Evolutionary conservation across 1,140 invertebrate species (phyloP).

Genomic region (Conus ventricosus): DNA sequence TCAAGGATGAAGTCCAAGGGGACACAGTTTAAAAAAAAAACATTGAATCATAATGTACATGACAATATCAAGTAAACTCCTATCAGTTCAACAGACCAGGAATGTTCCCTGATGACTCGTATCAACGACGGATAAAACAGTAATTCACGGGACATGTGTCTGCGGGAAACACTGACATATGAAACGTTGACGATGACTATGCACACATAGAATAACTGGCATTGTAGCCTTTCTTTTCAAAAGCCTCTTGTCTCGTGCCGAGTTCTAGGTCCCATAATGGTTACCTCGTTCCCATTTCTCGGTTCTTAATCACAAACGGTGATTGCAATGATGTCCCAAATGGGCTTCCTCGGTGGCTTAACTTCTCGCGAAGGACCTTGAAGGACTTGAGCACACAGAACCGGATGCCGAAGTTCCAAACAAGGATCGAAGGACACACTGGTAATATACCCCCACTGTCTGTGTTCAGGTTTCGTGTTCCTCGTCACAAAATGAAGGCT

Average conservation of each 20-base stretch:
- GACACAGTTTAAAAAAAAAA: no score
- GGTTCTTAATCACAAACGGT: no score
- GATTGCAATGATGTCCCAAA: no score
- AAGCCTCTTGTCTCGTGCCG: background rate
- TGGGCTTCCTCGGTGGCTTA: background rate
- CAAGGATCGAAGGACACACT: background rate
- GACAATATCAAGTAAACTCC: no score
- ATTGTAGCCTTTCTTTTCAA: background rate
- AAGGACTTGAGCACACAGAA: background rate
- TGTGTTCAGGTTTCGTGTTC: background rate
- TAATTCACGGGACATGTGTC: no score
- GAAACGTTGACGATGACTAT: no score
- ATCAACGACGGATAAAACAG: no score
- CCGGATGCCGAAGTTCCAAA: background rate
- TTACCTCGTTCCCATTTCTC: background rate
- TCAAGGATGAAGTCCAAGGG: no score
- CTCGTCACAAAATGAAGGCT: conserved; percentile 18
- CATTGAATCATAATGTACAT: no score
- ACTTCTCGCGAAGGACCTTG: background rate
- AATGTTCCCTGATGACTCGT: no score
- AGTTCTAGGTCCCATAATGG: background rate
- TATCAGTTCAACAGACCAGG: no score
- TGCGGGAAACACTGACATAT: no score
- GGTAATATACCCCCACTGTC: background rate
- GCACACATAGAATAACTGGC: background rate